A percentile compares a stretch with the other conserved stretches of the same genome.
phyloP scores from a whole-genome alignment of 2,113 vertebrate genomes.

The Xenopus tropicalis region UCB_Xtro_10.0 CM004447.2:106005501-106006000 shows the following conservation, averaged over 20 bases:
- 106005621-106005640: no score
- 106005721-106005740: slow-evolving; percentile 61
- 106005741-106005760: slow-evolving; percentile 52
- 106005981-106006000: no score
- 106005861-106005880: no score
- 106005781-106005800: not conserved
- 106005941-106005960: no score
- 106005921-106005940: no score
- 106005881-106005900: no score
- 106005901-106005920: no score
- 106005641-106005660: no score
- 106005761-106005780: slow-evolving; percentile 24
- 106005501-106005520: accelerated
- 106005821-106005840: not conserved
- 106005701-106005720: slow-evolving; percentile 45
- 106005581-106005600: no score
- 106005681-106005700: slow-evolving; percentile 53
- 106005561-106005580: slow-evolving; percentile 5
- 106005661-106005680: slow-evolving; percentile 56
- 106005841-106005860: not conserved
- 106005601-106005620: no score
- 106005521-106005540: slow-evolving; percentile 62
- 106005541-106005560: slow-evolving; percentile 54
- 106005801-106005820: not conserved
- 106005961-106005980: no score